Percentiles rank a stretch among this genome's conserved stretches.
phyloP scores from a whole-genome alignment of 2,797 vertebrate species.

The Carapus acus region DNA sequence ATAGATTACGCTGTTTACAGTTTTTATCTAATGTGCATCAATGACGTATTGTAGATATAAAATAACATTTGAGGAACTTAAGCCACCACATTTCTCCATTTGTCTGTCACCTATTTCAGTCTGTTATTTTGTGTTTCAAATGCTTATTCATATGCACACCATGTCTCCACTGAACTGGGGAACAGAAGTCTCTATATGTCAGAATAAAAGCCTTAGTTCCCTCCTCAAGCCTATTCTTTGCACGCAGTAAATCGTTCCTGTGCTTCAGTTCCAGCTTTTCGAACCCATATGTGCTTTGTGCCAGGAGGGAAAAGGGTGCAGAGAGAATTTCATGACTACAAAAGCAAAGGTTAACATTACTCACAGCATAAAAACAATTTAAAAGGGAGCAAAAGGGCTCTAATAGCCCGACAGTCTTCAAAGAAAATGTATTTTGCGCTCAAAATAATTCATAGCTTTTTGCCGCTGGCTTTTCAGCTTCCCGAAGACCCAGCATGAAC shows the following conservation, averaged over 20 bases:
- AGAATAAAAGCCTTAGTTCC: conserved; percentile 46
- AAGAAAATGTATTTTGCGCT: conserved; percentile 81
- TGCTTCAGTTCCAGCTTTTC: conserved; percentile 66
- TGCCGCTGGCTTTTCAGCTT: conserved; percentile 75
- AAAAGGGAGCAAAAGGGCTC: conserved; percentile 78
- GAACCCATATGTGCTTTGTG: conserved; percentile 67
- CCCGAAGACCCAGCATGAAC: conserved; percentile 75
- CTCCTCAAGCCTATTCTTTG: conserved; percentile 52
- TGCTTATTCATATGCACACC: conserved; percentile 26
- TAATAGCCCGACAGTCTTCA: conserved; percentile 76
- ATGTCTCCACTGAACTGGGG: conserved; percentile 5
- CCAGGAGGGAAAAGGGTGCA: conserved; percentile 61
- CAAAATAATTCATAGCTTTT: conserved; percentile 82
- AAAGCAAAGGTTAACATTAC: conserved; percentile 81
- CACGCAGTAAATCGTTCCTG: conserved; percentile 65
- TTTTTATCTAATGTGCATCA: no score
- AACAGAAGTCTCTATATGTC: conserved; percentile 27
- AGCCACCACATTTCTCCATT: no score
- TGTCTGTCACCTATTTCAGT: no score
- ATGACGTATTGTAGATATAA: no score
- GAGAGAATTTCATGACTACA: conserved; percentile 76
- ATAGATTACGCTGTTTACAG: no score
- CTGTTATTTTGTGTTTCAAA: no score
- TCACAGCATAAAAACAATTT: conserved; percentile 78
- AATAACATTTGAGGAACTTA: no score